Conservation (phyloP, 2,797 vertebrate genomes). For the Erethizon dorsatum region DNA sequence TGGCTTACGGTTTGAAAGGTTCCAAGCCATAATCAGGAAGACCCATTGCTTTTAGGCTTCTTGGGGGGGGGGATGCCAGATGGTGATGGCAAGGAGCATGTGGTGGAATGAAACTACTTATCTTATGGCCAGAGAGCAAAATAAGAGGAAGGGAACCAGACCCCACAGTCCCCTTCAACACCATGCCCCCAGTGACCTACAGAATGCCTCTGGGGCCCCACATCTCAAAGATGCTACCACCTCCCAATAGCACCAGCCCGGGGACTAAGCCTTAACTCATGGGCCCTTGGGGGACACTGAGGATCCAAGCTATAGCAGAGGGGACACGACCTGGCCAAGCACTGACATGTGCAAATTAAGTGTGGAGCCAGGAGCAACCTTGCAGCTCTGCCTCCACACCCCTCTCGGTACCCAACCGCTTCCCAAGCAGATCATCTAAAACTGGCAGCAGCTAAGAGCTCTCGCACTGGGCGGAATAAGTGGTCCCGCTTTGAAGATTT, state of each 20-base stretch:
- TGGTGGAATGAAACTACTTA: neutral
- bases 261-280: neutral
- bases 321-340: neutral
- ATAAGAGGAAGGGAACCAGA: neutral
- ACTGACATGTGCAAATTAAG: neutral
- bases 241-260: too few relatives aligned
- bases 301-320: neutral
- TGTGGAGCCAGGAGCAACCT: neutral
- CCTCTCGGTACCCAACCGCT: neutral
- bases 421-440: neutral
- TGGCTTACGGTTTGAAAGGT: neutral
- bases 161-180: neutral
- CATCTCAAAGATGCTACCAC: neutral
- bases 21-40: neutral
- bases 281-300: neutral
- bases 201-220: fast-evolving
- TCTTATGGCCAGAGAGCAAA: neutral
- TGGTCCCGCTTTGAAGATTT: conserved; percentile 72
- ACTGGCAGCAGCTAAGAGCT: neutral
- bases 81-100: neutral
- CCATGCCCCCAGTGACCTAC: neutral
- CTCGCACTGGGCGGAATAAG: neutral
- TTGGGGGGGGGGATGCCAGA: too few relatives aligned
- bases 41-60: neutral
- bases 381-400: neutral